These are phyloP conservation scores for Lithophane leautieri DNA, from an alignment of 2,888 invertebrate genomes.

Conservation along the genomic window DNA sequence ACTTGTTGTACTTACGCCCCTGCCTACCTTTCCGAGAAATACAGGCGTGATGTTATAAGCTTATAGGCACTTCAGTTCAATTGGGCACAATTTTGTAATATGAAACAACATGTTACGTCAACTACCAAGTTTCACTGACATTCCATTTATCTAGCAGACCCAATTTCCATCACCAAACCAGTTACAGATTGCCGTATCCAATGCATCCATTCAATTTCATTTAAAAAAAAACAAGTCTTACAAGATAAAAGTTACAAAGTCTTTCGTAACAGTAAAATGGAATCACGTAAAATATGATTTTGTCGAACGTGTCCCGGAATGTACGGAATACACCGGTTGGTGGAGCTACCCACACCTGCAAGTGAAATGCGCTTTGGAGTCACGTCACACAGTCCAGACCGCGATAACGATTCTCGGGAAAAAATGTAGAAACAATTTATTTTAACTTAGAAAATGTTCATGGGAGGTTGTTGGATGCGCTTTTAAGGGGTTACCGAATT, in stretches of 20 bases:
- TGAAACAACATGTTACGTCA: background rate
- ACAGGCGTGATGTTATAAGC: too few species aligned
- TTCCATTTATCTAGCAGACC: background rate
- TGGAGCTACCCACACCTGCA: conserved; percentile 71
- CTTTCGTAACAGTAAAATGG: conserved; percentile 75
- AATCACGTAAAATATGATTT: conserved; percentile 89
- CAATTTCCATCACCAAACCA: conserved; percentile 1
- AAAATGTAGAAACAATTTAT: conserved; percentile 57
- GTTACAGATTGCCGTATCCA: background rate
- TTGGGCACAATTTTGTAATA: too few species aligned
- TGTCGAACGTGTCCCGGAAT: conserved; percentile 81
- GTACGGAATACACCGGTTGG: conserved; percentile 67
- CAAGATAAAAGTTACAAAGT: conserved; percentile 60
- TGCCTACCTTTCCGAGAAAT: too few species aligned
- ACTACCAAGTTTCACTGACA: background rate
- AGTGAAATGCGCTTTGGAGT: conserved; percentile 71
- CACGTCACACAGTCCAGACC: conserved; percentile 70
- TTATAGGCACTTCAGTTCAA: too few species aligned
- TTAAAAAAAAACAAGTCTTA: conserved; percentile 44
- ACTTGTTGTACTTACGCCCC: too few species aligned
- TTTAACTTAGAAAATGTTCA: conserved; percentile 48
- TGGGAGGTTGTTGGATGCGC: background rate
- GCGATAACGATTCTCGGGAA: conserved; percentile 62
- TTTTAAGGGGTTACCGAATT: background rate
- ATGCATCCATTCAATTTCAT: conserved; percentile 31